These are phyloP conservation scores for Bombus impatiens DNA, from an alignment of 1,140 invertebrate species.

Conservation along the genomic window DNA sequence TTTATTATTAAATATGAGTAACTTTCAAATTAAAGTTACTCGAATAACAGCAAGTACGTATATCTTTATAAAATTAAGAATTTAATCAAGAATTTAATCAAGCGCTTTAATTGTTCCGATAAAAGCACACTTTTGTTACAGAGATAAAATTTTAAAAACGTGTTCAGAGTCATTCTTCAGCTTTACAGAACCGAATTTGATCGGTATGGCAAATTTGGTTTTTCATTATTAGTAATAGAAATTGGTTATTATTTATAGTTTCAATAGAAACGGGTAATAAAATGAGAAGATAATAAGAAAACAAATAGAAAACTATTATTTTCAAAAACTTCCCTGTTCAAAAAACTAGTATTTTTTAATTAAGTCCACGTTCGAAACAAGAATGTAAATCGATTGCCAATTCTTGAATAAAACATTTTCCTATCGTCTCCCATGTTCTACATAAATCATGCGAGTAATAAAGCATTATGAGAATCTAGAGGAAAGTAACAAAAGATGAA, in stretches of 20 bases:
- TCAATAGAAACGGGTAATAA: neutral
- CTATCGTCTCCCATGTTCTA: neutral
- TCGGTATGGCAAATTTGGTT: neutral
- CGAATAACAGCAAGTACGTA: neutral
- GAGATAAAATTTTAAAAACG: neutral
- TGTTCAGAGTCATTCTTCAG: neutral
- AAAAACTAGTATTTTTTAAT: neutral
- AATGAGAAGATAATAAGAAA: neutral
- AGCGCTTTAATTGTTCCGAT: neutral
- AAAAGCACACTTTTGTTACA: neutral
- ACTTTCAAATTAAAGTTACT: neutral
- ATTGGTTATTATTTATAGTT: neutral
- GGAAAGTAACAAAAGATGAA: neutral
- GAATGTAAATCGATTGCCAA: neutral
- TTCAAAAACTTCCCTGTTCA: neutral
- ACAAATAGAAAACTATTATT: neutral
- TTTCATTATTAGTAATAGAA: neutral
- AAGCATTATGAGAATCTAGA: neutral
- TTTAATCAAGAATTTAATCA: neutral
- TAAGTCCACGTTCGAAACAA: neutral
- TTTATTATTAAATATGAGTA: neutral
- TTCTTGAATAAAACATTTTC: neutral
- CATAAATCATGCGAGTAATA: neutral
- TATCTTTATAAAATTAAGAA: neutral
- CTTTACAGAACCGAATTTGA: too few relatives aligned